A percentile compares a stretch with the other conserved stretches of the same genome.
Conservation (phyloP, 2,113 vertebrate genomes). For the Leucopsar rothschildi region DNA sequence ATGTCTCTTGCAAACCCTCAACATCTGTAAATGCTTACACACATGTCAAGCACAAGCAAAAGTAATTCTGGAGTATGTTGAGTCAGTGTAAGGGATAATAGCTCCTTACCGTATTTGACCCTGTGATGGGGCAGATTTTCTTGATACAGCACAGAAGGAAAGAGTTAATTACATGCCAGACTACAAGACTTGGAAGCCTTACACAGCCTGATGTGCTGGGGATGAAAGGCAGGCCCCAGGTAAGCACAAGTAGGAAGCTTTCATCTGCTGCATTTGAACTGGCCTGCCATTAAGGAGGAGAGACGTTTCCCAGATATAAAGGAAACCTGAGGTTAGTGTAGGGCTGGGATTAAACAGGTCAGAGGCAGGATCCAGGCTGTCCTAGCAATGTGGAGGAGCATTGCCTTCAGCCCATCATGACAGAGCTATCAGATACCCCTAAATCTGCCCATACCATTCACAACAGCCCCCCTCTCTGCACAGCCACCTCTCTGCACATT, state of each 20-base stretch:
- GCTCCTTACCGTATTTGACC: neutral
- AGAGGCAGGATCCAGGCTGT: neutral
- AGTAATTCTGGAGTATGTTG: slow-evolving; percentile 42
- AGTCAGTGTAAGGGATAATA: neutral
- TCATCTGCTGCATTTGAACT: slow-evolving; percentile 13
- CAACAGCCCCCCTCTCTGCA: neutral
- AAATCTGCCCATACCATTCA: neutral
- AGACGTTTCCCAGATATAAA: neutral
- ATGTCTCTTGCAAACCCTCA: neutral
- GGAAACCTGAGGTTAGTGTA: neutral
- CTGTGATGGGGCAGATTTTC: slow-evolving; percentile 4
- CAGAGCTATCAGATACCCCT: neutral
- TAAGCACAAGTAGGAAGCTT: slow-evolving; percentile 20
- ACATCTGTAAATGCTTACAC: slow-evolving; percentile 45
- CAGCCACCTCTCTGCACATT: neutral
- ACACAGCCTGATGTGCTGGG: neutral
- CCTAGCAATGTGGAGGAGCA: neutral
- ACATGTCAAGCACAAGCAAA: slow-evolving; percentile 2
- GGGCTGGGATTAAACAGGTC: neutral
- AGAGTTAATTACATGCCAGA: slow-evolving; percentile 47
- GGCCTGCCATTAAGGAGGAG: neutral
- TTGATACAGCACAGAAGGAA: slow-evolving; percentile 38
- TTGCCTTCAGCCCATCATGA: neutral
- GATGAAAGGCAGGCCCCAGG: slow-evolving; percentile 47
- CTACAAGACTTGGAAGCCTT: neutral